These are phyloP conservation scores for Marcusenius ussheri DNA, from an alignment of 2,113 vertebrate genomes.

Conservation along the genomic window DNA sequence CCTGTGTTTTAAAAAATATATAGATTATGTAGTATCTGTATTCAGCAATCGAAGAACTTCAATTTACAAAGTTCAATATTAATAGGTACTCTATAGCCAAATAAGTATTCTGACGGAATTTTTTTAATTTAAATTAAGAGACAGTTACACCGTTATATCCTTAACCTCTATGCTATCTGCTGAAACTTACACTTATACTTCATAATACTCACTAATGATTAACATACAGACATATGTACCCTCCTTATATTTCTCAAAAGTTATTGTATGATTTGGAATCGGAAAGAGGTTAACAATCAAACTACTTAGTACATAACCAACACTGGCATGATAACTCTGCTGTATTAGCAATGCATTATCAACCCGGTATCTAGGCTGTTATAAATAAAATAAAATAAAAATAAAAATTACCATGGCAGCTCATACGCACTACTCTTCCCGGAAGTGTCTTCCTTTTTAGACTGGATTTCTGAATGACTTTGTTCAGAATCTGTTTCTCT, in stretches of 20 bases:
- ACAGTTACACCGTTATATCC: background rate
- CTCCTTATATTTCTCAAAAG: background rate
- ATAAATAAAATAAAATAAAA: background rate
- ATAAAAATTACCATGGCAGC: constrained; percentile 46
- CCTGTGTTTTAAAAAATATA: constrained; percentile 54
- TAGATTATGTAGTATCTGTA: background rate
- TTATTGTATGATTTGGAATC: background rate
- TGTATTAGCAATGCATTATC: background rate
- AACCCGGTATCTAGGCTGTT: background rate
- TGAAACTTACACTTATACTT: background rate
- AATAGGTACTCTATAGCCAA: background rate
- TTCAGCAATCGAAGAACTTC: background rate
- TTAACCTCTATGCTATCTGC: background rate
- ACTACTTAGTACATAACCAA: background rate
- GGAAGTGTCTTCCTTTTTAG: constrained; percentile 27
- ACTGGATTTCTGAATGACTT: constrained; percentile 12
- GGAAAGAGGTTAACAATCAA: background rate
- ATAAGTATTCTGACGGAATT: background rate
- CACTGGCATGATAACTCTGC: background rate
- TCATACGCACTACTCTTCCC: constrained; percentile 43
- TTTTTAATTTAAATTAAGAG: background rate
- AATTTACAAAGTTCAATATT: background rate
- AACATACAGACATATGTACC: background rate
- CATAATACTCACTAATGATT: background rate
- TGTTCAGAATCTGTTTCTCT: constrained; percentile 28